Conservation (phyloP, 2,888 invertebrate genomes). For the Lapara coniferarum region DNA sequence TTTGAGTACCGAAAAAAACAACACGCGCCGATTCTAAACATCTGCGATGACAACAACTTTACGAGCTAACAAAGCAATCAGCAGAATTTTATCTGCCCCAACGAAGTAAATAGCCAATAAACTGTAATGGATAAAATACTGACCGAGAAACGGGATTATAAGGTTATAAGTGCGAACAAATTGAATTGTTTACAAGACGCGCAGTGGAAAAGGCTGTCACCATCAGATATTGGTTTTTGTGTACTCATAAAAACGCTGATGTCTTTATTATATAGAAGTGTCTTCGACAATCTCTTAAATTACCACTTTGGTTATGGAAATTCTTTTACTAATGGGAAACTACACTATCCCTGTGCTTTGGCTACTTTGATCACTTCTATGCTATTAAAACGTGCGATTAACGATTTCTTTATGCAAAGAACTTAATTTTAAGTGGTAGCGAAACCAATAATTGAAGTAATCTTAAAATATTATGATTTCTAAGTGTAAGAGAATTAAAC, state of each 20-base stretch:
- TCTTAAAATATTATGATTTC: no score
- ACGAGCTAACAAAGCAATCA: slow-evolving; percentile 33
- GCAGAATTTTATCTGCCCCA: slow-evolving; percentile 37
- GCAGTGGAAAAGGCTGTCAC: slow-evolving; percentile 26
- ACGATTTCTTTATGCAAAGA: no score
- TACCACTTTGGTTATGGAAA: no score
- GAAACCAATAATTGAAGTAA: no score
- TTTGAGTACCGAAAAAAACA: not conserved
- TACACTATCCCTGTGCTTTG: no score
- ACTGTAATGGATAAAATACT: slow-evolving; percentile 45
- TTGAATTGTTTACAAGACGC: slow-evolving; percentile 38
- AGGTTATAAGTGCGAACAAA: slow-evolving; percentile 37
- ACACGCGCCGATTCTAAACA: not conserved
- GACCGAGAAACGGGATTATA: slow-evolving; percentile 40
- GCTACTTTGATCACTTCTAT: no score
- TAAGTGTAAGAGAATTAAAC: no score
- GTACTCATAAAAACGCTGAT: not conserved
- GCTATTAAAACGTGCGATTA: no score
- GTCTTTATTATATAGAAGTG: no score
- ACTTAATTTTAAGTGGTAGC: no score
- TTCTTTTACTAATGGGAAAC: no score
- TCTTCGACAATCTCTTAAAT: no score
- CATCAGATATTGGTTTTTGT: slow-evolving; percentile 21
- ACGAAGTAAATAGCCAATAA: slow-evolving; percentile 46
- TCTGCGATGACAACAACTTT: not conserved